Conservation (phyloP, 2,888 invertebrate genomes). For the Agrenia bidenticulata region DNA sequence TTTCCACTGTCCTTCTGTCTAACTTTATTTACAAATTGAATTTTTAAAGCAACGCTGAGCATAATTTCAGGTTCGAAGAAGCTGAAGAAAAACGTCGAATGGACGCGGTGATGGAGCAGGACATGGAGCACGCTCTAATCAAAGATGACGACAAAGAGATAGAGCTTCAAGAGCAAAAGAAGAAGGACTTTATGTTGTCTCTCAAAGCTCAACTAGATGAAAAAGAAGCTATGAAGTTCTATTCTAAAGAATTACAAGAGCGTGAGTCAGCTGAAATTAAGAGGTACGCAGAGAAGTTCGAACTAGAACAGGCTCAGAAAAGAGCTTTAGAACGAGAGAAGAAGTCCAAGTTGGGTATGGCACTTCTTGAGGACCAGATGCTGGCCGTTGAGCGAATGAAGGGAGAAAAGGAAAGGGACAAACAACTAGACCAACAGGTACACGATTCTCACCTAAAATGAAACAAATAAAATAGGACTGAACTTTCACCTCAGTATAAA, state of each 20-base stretch:
- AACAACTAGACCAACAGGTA: conserved; percentile 58
- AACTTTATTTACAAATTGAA: conserved; percentile 52
- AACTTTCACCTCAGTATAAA: too few species aligned
- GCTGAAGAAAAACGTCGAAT: conserved; percentile 48
- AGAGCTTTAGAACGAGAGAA: conserved; percentile 32
- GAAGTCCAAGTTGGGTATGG: conserved; percentile 43
- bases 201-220: conserved; percentile 46
- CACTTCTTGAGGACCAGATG: conserved; percentile 52
- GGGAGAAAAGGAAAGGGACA: conserved; percentile 64
- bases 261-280: conserved; percentile 36
- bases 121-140: conserved; percentile 37
- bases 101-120: conserved; percentile 41
- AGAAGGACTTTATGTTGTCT: conserved; percentile 36
- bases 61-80: conserved; percentile 41
- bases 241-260: conserved; percentile 36
- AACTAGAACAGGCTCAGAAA: conserved; percentile 41
- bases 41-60: too few species aligned
- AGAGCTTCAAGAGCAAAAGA: conserved; percentile 37
- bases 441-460: conserved; percentile 14
- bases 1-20: conserved; percentile 29
- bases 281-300: conserved; percentile 40
- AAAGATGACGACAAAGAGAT: conserved; percentile 44
- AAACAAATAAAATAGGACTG: too few species aligned
- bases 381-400: conserved; percentile 63
- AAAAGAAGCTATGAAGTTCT: conserved; percentile 45